These are phyloP conservation scores for Brachyalestes nurse DNA, from an alignment of 2,797 vertebrate genomes.

Conservation along the genomic window DNA sequence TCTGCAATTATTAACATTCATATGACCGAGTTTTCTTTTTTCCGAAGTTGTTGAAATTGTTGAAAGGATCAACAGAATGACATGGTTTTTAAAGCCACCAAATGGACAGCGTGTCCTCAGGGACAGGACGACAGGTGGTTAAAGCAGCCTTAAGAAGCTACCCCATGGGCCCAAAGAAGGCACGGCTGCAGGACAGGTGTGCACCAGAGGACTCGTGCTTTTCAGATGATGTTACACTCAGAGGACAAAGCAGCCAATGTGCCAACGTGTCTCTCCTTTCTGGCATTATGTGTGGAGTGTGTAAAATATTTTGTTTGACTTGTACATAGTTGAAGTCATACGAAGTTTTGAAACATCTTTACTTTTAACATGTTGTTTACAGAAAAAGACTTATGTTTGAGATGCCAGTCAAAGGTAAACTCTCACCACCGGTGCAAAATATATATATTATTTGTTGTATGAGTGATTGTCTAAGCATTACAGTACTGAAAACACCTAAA, in stretches of 20 bases:
- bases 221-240: conserved; percentile 44
- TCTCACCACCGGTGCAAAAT: too few relatives aligned
- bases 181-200: conserved; percentile 35
- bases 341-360: too few relatives aligned
- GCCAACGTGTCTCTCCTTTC: conserved; percentile 31
- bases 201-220: conserved; percentile 29
- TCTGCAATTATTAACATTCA: neutral
- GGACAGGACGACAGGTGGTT: conserved; percentile 49
- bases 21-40: too few relatives aligned
- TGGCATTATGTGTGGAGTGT: neutral
- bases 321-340: too few relatives aligned
- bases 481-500: too few relatives aligned
- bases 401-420: too few relatives aligned
- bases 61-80: neutral
- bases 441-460: too few relatives aligned
- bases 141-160: conserved; percentile 14
- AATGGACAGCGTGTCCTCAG: conserved; percentile 37
- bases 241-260: conserved; percentile 33
- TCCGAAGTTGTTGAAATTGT: too few relatives aligned
- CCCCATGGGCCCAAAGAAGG: conserved; percentile 11
- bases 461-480: too few relatives aligned
- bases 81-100: conserved; percentile 5
- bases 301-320: too few relatives aligned
- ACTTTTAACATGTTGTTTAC: too few relatives aligned
- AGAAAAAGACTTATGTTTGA: too few relatives aligned